Conservation (phyloP, 2,113 vertebrate species). For the Xiphophorus maculatus region DNA sequence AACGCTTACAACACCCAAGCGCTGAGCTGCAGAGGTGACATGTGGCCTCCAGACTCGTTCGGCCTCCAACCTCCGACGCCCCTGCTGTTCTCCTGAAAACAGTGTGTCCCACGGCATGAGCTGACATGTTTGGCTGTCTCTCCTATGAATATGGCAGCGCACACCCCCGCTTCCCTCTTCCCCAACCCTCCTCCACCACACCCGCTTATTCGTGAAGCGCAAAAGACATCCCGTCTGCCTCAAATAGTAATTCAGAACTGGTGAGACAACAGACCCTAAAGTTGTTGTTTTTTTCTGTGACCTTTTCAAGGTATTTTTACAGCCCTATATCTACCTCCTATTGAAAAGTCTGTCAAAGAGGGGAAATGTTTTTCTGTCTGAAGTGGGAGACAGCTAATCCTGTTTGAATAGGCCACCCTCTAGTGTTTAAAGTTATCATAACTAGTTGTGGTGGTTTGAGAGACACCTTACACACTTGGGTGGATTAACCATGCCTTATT, state of each 20-base stretch:
- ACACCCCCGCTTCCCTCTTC: no score
- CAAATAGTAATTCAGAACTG: conserved; percentile 49
- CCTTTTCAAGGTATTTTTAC: conserved; percentile 73
- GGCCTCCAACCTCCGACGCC: conserved; percentile 39
- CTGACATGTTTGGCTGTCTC: conserved; percentile 74
- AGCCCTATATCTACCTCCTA: conserved; percentile 55
- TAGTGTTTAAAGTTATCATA: conserved; percentile 67
- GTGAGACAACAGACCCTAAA: conserved; percentile 68
- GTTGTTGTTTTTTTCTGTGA: conserved; percentile 68
- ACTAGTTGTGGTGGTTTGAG: conserved; percentile 14
- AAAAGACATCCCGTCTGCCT: conserved; percentile 45
- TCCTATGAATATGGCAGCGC: conserved; percentile 61
- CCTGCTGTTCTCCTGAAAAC: conserved; percentile 74
- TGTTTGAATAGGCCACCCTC: conserved; percentile 75
- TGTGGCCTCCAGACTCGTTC: conserved; percentile 82
- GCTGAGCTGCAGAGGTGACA: conserved; percentile 70
- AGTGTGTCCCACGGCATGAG: conserved; percentile 69
- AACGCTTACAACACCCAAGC: conserved; percentile 67
- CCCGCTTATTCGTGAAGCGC: conserved; percentile 48
- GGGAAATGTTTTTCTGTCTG: conserved; percentile 40
- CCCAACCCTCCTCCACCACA: no score
- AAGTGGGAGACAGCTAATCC: conserved; percentile 46
- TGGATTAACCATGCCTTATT: conserved; percentile 25
- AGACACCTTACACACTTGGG: conserved; percentile 1
- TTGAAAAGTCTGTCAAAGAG: conserved; percentile 55